A percentile compares a stretch with the other conserved stretches of the same genome.
These are phyloP conservation scores for Diplazon laetatorius DNA, from an alignment of 2,888 invertebrate genomes.

Conservation along the genomic window DNA sequence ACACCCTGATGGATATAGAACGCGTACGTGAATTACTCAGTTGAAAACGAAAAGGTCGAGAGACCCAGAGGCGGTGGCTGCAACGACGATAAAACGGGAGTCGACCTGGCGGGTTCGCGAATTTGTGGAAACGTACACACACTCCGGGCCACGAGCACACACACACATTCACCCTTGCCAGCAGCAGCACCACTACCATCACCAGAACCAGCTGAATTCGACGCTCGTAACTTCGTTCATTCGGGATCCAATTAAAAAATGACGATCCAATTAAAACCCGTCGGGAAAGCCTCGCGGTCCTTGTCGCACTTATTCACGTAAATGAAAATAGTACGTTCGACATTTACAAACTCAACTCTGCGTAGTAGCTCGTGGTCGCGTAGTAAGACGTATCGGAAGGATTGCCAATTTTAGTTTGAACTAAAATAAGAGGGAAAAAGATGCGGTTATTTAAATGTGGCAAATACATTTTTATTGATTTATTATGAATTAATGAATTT, in stretches of 20 bases:
- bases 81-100: not conserved
- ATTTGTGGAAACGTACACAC: slow-evolving; percentile 16
- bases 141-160: too few species aligned
- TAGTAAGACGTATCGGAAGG: too few species aligned
- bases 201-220: slow-evolving; percentile 3
- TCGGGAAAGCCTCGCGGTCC: not conserved
- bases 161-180: too few species aligned
- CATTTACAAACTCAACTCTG: too few species aligned
- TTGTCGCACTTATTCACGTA: slow-evolving; percentile 8
- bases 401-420: too few species aligned
- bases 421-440: too few species aligned
- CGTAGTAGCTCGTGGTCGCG: too few species aligned
- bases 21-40: slow-evolving; percentile 23
- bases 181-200: not conserved
- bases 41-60: slow-evolving; percentile 31
- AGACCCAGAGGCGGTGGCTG: slow-evolving; percentile 11
- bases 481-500: too few species aligned
- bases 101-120: slow-evolving; percentile 3
- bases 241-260: slow-evolving; percentile 72
- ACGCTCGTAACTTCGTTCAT: slow-evolving; percentile 65
- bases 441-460: too few species aligned
- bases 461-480: too few species aligned
- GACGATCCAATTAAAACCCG: slow-evolving; percentile 72
- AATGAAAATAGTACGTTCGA: slow-evolving; percentile 23
- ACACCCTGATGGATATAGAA: too few species aligned